Evolutionary conservation across 1,140 invertebrate species (phyloP).

Genomic region (Euura saliciscinereae): DNA sequence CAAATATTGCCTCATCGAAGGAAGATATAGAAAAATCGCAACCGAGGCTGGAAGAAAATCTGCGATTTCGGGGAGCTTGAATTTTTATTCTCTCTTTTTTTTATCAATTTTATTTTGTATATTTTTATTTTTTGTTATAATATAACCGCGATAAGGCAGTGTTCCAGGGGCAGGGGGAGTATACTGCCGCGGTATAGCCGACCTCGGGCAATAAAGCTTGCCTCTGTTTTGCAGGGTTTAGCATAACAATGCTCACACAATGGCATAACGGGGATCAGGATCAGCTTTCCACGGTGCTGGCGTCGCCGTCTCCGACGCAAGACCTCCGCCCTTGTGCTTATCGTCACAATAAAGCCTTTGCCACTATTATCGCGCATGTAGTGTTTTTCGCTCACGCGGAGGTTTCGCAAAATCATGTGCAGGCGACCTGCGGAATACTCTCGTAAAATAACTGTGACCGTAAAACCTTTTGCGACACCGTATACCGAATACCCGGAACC

Average conservation of each 20-base stretch:
- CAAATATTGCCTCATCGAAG: no score
- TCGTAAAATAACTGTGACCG: conserved; percentile 1
- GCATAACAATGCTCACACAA: conserved; percentile 23
- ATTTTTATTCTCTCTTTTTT: no score
- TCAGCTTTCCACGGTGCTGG: conserved; percentile 24
- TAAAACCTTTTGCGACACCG: background rate
- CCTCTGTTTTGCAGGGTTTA: conserved; percentile 16
- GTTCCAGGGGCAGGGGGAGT: no score
- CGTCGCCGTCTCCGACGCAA: background rate
- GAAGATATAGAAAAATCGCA: no score
- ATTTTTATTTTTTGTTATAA: no score
- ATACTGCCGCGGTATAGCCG: no score
- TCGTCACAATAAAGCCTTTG: background rate
- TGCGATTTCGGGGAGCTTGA: no score
- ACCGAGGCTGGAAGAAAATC: no score
- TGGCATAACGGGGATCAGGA: conserved; percentile 18
- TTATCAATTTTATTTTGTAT: no score
- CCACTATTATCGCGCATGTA: background rate
- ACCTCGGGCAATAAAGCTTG: background rate
- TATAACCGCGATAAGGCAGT: no score
- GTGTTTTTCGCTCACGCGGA: conserved; percentile 5
- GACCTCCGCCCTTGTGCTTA: background rate
- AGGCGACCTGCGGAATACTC: background rate
- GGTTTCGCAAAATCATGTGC: background rate
- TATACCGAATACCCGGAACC: no score